Percentiles rank a stretch among this genome's conserved stretches.
phyloP scores from a whole-genome alignment of 2,888 invertebrate genomes.

The Oligia strigilis region DNA sequence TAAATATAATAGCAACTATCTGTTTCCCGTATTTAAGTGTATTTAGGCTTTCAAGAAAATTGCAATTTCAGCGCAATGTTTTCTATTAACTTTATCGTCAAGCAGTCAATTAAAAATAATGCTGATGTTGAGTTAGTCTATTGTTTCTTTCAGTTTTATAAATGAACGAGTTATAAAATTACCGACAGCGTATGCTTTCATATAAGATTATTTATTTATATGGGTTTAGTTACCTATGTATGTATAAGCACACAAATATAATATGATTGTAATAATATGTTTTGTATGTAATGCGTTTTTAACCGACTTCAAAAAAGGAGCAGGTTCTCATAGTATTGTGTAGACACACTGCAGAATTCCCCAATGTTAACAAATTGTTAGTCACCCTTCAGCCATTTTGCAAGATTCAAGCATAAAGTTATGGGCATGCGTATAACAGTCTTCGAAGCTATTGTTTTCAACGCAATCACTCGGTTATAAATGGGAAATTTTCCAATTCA shows the following conservation, averaged over 20 bases:
- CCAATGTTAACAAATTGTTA: constrained; percentile 26
- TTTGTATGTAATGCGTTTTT: not conserved
- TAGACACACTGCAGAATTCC: constrained; percentile 17
- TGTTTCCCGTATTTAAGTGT: constrained; percentile 42
- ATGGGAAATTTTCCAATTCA: constrained; percentile 4
- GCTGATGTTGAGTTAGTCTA: constrained; percentile 17
- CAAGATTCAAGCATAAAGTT: constrained; percentile 11
- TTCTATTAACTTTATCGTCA: constrained; percentile 25
- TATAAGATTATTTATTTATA: constrained; percentile 11
- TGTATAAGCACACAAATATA: not conserved
- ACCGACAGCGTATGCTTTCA: constrained; percentile 1
- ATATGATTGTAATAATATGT: not conserved
- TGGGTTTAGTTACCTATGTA: not conserved
- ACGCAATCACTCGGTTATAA: constrained; percentile 18
- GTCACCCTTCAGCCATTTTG: constrained; percentile 41
- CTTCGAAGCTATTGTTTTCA: constrained; percentile 24
- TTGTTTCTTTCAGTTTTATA: constrained; percentile 31
- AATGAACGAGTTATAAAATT: constrained; percentile 14
- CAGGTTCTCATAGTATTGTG: too few species aligned
- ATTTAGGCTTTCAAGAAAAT: constrained; percentile 43
- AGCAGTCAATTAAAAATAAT: constrained; percentile 19
- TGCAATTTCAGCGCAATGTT: constrained; percentile 23
- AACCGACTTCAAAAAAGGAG: not conserved
- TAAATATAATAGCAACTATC: constrained; percentile 46
- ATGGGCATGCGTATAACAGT: constrained; percentile 40